phyloP scores from a whole-genome alignment of 2,113 vertebrate genomes.

The Hymenochirus boettgeri region DNA sequence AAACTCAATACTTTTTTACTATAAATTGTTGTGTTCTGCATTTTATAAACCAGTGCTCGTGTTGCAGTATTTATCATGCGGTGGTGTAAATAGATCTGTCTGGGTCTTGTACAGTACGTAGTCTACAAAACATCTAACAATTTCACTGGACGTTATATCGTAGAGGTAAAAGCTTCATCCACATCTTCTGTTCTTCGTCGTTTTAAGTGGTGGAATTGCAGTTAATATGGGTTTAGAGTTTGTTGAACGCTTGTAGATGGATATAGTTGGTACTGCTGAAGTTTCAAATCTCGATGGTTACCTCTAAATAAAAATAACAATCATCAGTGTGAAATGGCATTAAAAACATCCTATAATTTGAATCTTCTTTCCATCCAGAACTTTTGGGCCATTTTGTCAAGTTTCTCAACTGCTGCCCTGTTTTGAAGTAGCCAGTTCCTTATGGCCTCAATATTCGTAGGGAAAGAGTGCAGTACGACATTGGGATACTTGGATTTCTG shows the following conservation, averaged over 20 bases:
- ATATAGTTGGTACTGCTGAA: background rate
- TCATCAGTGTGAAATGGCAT: background rate
- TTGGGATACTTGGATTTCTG: background rate
- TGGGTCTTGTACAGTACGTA: too few species aligned
- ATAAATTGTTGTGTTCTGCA: too few species aligned
- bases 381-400: background rate
- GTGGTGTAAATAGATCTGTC: background rate
- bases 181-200: background rate
- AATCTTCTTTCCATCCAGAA: conserved; percentile 10
- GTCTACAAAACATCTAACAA: too few species aligned
- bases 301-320: background rate
- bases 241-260: background rate
- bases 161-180: too few species aligned
- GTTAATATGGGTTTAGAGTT: too few species aligned
- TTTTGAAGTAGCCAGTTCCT: background rate
- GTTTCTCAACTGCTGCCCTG: conserved; percentile 5
- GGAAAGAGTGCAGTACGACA: conserved; percentile 7
- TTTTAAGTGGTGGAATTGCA: too few species aligned
- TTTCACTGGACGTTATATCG: background rate
- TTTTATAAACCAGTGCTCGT: too few species aligned
- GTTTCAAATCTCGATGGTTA: background rate
- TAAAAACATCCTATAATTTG: background rate
- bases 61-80: background rate
- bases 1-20: too few species aligned
- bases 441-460: background rate